A percentile compares a stretch with the other conserved stretches of the same genome.
Evolutionary conservation across 2,797 vertebrate species (phyloP).

Genomic region (Falco novaeseelandiae): DNA sequence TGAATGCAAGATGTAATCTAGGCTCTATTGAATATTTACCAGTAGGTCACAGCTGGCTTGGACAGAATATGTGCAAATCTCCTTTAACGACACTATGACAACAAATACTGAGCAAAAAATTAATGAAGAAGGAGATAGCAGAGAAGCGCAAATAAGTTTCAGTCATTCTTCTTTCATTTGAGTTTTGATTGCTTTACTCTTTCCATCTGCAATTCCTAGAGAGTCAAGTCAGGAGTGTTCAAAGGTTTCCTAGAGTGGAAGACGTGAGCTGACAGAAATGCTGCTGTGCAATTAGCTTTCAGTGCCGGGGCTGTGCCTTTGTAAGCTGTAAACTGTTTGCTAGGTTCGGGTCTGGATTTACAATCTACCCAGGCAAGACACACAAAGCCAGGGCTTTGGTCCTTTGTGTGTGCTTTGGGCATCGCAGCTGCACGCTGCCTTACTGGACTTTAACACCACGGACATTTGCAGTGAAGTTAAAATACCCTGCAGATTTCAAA

Average conservation of each 20-base stretch:
- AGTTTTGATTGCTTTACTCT: slow-evolving; percentile 10
- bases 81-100: slow-evolving; percentile 12
- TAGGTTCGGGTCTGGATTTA: not conserved
- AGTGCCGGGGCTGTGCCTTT: not conserved
- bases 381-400: not conserved
- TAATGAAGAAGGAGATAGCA: not conserved
- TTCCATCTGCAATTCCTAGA: slow-evolving; percentile 36
- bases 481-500: not conserved
- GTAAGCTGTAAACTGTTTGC: not conserved
- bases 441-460: not conserved
- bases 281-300: not conserved
- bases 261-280: not conserved
- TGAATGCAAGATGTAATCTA: slow-evolving; percentile 34
- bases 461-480: not conserved
- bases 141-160: not conserved
- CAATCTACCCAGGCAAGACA: not conserved
- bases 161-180: not conserved
- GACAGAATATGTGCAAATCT: slow-evolving; percentile 34
- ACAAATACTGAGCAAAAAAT: not conserved
- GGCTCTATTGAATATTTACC: slow-evolving; percentile 53
- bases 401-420: not conserved
- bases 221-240: not conserved
- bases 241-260: slow-evolving; percentile 43
- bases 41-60: slow-evolving; percentile 47
- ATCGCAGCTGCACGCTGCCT: not conserved